A percentile compares a stretch with the other conserved stretches of the same genome.
Evolutionary conservation across 2,113 vertebrate genomes (phyloP).

Genomic region (Okapia johnstoni): DNA sequence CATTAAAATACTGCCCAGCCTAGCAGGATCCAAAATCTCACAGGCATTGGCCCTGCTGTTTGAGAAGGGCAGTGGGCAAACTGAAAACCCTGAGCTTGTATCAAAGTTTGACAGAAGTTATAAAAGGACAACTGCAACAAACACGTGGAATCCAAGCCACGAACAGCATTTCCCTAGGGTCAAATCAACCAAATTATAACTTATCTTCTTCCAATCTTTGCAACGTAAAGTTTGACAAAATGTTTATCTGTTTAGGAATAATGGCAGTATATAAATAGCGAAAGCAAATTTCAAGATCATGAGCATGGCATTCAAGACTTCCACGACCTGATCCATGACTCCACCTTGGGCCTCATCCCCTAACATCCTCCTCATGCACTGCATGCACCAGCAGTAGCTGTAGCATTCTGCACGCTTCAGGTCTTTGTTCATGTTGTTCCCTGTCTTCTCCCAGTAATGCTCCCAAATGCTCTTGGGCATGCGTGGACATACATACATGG

Average conservation of each 20-base stretch:
- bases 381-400: neutral
- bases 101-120: neutral
- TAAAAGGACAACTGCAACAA: neutral
- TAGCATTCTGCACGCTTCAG: rapidly evolving
- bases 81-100: neutral
- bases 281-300: neutral
- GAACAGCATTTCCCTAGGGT: neutral
- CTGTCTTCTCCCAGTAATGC: neutral
- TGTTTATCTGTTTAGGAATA: neutral
- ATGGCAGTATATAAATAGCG: neutral
- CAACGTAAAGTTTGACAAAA: neutral
- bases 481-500: rapidly evolving
- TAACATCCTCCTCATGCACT: neutral
- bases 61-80: neutral
- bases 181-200: neutral
- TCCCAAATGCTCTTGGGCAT: neutral
- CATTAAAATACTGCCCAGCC: neutral
- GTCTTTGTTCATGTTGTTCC: neutral
- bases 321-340: neutral
- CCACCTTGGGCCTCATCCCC: neutral
- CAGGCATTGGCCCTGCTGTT: neutral
- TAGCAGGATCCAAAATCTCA: neutral
- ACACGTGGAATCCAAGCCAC: neutral
- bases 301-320: neutral
- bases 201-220: neutral